A percentile compares a stretch with the other conserved stretches of the same genome.
Evolutionary conservation across 2,797 vertebrate species (phyloP).

Genomic region (Potorous gilbertii): DNA sequence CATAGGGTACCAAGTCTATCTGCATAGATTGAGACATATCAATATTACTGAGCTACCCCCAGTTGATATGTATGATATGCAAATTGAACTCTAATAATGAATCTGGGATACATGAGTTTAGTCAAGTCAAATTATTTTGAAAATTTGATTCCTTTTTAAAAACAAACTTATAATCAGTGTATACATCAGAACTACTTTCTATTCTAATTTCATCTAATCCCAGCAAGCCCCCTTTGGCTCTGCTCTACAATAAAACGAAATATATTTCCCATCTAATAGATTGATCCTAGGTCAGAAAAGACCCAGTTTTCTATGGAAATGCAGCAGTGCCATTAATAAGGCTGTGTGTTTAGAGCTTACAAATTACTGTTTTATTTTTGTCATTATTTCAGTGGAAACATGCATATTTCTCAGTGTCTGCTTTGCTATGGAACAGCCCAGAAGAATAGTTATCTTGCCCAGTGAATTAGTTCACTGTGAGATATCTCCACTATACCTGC

Average conservation of each 20-base stretch:
- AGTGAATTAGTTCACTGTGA: slow-evolving; percentile 11
- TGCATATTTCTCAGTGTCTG: neutral
- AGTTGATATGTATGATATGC: neutral
- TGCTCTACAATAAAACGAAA: slow-evolving; percentile 22
- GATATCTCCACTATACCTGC: slow-evolving; percentile 10
- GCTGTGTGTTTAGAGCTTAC: neutral
- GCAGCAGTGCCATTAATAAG: neutral
- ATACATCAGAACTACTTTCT: neutral
- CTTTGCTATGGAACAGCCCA: neutral
- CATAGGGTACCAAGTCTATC: neutral
- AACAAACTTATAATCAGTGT: neutral
- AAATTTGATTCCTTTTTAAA: neutral
- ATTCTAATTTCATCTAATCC: neutral
- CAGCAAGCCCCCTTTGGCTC: neutral
- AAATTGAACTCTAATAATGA: neutral
- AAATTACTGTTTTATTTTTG: slow-evolving; percentile 10
- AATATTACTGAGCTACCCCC: neutral
- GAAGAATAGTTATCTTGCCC: slow-evolving; percentile 13
- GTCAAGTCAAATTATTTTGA: neutral
- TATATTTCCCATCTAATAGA: neutral
- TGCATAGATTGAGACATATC: neutral
- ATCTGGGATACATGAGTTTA: neutral
- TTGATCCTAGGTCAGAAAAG: slow-evolving; percentile 16
- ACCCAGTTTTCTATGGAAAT: neutral
- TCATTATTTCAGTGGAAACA: neutral